Conservation (phyloP, 2,797 vertebrate genomes). For the Basileuterus tristriatus region DNA sequence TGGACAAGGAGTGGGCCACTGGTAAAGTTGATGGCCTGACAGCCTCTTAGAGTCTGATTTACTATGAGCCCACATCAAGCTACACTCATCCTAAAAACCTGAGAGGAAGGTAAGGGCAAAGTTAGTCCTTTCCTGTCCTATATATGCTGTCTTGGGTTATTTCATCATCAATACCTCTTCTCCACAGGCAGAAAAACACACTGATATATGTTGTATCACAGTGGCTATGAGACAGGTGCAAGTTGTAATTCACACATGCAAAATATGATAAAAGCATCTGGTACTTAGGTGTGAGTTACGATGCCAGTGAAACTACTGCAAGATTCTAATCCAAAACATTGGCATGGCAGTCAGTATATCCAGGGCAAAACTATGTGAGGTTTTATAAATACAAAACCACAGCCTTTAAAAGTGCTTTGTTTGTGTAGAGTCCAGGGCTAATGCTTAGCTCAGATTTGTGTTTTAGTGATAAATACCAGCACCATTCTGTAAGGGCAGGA, state of each 20-base stretch:
- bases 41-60: neutral
- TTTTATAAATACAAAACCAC: neutral
- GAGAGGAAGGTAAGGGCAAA: neutral
- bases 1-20: neutral
- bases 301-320: neutral
- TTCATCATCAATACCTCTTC: neutral
- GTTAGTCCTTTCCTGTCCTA: neutral
- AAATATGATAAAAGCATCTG: neutral
- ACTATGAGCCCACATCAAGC: neutral
- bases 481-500: neutral
- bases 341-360: accelerated
- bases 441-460: neutral
- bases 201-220: neutral
- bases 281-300: neutral
- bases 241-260: neutral
- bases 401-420: neutral
- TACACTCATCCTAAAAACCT: neutral
- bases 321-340: neutral
- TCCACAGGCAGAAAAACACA: neutral
- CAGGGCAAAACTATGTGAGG: neutral
- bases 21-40: neutral
- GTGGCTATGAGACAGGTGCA: neutral
- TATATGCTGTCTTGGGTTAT: neutral
- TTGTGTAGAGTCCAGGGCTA: neutral
- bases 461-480: neutral